Evolutionary conservation across 2,888 invertebrate species (phyloP).

Genomic region (Ectemnius lituratus): DNA sequence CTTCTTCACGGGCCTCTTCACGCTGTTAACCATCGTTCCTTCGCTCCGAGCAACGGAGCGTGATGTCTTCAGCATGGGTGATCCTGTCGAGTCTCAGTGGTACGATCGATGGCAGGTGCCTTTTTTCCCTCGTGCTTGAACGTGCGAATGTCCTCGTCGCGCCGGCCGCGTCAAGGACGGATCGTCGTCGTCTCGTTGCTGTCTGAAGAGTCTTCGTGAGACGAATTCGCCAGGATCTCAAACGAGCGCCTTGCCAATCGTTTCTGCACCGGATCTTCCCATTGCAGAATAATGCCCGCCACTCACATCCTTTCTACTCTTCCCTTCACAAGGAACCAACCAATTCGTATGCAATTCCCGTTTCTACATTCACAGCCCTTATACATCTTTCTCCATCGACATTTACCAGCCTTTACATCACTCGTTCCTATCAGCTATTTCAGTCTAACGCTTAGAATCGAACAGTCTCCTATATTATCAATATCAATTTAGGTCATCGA

Average conservation of each 20-base stretch:
- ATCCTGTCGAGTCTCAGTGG: constrained; percentile 36
- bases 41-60: background rate
- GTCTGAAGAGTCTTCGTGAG: constrained; percentile 28
- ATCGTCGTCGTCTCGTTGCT: constrained; percentile 31
- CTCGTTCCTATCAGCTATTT: too few relatives aligned
- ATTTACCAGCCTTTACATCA: too few relatives aligned
- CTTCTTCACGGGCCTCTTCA: constrained; percentile 17
- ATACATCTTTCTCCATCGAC: too few relatives aligned
- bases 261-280: too few relatives aligned
- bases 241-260: background rate
- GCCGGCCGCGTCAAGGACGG: constrained; percentile 39
- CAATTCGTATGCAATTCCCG: too few relatives aligned
- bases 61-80: constrained; percentile 28
- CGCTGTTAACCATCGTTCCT: constrained; percentile 6
- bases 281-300: too few relatives aligned
- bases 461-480: too few relatives aligned
- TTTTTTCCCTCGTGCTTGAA: constrained; percentile 41
- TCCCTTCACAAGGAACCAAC: too few relatives aligned
- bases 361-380: too few relatives aligned
- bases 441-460: too few relatives aligned
- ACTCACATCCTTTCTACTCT: too few relatives aligned
- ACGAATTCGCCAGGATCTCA: constrained; percentile 32
- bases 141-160: constrained; percentile 41
- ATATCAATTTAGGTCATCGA: constrained; percentile 6
- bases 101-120: constrained; percentile 47